Evolutionary conservation across 2,888 invertebrate genomes (phyloP).

Genomic region (Macaria liturata): DNA sequence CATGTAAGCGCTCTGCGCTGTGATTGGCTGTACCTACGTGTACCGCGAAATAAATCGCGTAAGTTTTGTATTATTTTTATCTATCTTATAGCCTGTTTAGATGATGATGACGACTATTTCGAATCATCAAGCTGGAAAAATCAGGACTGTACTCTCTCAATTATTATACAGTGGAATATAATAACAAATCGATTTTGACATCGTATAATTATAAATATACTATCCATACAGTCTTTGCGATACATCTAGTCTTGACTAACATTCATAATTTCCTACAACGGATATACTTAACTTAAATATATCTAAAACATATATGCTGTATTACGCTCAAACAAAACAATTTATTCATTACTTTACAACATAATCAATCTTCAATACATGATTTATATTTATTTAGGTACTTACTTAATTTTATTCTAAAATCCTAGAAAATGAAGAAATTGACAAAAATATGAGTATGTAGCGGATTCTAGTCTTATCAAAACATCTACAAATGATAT

Average conservation of each 20-base stretch:
- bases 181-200: no score
- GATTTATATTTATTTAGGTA: not conserved
- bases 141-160: no score
- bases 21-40: no score
- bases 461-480: not conserved
- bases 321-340: conserved; percentile 19
- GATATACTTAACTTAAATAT: conserved; percentile 15
- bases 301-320: conserved; percentile 11
- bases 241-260: conserved; percentile 31
- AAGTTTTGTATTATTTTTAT: no score
- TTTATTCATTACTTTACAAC: conserved; percentile 8
- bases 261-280: conserved; percentile 27
- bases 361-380: conserved; percentile 19
- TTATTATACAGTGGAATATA: no score
- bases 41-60: no score
- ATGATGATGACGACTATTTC: no score
- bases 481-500: not conserved
- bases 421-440: conserved; percentile 24
- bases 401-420: conserved; percentile 5
- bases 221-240: conserved; percentile 38
- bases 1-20: no score
- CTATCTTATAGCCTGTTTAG: no score
- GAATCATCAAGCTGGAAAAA: no score
- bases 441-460: conserved; percentile 24
- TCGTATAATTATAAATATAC: conserved; percentile 11